These are phyloP conservation scores for Drosophila mauritiana DNA, from an alignment of 1,140 invertebrate species.

Conservation along the genomic window DNA sequence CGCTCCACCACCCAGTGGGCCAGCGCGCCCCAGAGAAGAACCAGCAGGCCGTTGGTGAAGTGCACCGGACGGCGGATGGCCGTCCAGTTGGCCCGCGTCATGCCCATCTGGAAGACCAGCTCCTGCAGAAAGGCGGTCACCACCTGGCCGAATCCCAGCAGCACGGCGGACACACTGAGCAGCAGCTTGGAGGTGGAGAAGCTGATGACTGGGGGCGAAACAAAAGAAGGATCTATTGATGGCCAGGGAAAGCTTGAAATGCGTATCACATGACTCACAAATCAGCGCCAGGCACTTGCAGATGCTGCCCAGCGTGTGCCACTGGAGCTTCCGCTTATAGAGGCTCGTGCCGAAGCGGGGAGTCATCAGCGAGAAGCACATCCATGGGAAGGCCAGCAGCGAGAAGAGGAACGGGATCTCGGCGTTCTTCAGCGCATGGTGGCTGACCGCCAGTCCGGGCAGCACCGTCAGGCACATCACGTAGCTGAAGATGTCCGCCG, in stretches of 20 bases:
- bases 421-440: slow-evolving; percentile 78
- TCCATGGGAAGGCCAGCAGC: slow-evolving; percentile 82
- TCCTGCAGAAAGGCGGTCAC: slow-evolving; percentile 82
- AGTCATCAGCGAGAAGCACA: slow-evolving; percentile 84
- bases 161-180: slow-evolving; percentile 77
- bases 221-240: neutral
- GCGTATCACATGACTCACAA: slow-evolving; percentile 56
- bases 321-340: slow-evolving; percentile 76
- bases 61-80: slow-evolving; percentile 73
- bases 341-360: slow-evolving; percentile 77
- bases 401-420: slow-evolving; percentile 84
- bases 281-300: slow-evolving; percentile 76
- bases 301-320: slow-evolving; percentile 78
- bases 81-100: slow-evolving; percentile 80
- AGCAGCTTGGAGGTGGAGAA: slow-evolving; percentile 81
- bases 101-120: slow-evolving; percentile 76
- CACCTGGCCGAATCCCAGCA: slow-evolving; percentile 80
- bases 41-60: slow-evolving; percentile 77
- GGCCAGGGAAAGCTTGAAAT: no score
- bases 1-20: slow-evolving; percentile 78
- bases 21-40: slow-evolving; percentile 77
- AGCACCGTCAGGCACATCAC: slow-evolving; percentile 83
- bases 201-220: slow-evolving; percentile 63
- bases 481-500: slow-evolving; percentile 81
- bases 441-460: slow-evolving; percentile 72